phyloP scores from a whole-genome alignment of 1,140 invertebrate species.

The Steinernema feltiae region DNA sequence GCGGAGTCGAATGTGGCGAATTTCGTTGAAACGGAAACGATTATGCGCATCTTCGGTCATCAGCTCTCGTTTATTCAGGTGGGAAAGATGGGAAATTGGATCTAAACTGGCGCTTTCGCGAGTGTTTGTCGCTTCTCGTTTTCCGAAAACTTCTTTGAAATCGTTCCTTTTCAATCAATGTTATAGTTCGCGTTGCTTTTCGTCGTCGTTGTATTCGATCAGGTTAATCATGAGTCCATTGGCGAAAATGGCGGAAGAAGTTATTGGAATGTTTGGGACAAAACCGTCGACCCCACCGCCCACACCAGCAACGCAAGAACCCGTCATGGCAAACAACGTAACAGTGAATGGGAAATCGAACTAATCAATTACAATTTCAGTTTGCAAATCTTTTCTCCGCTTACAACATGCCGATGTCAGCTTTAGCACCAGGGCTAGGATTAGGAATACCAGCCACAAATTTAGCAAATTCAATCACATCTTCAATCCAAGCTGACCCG shows the following conservation, averaged over 20 bases:
- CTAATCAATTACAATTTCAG: background rate
- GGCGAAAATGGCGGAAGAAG: slow-evolving; percentile 1
- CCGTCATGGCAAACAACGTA: background rate
- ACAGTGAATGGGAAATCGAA: background rate
- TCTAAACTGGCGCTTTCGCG: too few species aligned
- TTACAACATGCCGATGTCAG: background rate
- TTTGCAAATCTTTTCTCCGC: background rate
- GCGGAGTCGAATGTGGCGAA: too few species aligned
- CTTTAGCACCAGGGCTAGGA: too few species aligned
- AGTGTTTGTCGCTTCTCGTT: too few species aligned
- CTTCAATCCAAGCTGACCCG: background rate
- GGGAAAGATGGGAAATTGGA: too few species aligned
- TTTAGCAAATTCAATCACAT: background rate
- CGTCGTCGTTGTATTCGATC: too few species aligned
- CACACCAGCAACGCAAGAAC: background rate
- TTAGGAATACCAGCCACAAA: background rate
- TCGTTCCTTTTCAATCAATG: too few species aligned
- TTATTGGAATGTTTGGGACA: background rate
- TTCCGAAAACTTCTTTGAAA: too few species aligned
- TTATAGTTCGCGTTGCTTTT: too few species aligned
- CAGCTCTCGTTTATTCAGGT: too few species aligned
- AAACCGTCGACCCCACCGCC: background rate
- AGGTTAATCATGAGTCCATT: background rate
- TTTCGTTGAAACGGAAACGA: too few species aligned
- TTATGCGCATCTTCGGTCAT: too few species aligned